Evolutionary conservation across 2,888 invertebrate species (phyloP).

Genomic region (Spicauda simplicius): DNA sequence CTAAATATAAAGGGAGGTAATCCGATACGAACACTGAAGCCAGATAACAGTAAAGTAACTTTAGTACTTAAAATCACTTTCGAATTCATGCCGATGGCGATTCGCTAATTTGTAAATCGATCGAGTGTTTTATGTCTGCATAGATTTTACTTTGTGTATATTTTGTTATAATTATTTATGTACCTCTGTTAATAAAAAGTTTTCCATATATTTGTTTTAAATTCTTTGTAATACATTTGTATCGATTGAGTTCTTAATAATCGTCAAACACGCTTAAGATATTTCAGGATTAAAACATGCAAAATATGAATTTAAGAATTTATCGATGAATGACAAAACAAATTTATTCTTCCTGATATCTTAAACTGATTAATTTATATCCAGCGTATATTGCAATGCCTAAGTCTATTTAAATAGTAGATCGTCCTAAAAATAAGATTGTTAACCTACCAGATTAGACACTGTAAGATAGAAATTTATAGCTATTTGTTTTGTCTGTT

Average conservation of each 20-base stretch:
- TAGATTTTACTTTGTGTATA: constrained; percentile 66
- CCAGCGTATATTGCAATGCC: too few relatives aligned
- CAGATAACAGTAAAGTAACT: constrained; percentile 5
- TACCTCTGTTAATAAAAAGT: constrained; percentile 68
- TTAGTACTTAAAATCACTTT: constrained; percentile 16
- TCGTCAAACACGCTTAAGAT: too few relatives aligned
- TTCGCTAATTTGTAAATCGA: constrained; percentile 53
- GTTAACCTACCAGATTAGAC: background rate
- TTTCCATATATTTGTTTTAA: constrained; percentile 50
- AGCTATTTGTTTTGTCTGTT: constrained; percentile 43
- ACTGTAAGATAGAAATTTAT: background rate
- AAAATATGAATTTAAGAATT: too few relatives aligned
- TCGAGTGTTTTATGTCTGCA: constrained; percentile 53
- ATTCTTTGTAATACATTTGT: too few relatives aligned
- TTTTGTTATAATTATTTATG: constrained; percentile 75
- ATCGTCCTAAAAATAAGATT: background rate
- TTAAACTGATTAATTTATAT: too few relatives aligned
- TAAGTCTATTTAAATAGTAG: too few relatives aligned
- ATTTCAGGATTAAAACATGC: too few relatives aligned
- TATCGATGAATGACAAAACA: too few relatives aligned
- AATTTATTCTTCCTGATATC: too few relatives aligned
- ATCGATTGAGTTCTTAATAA: too few relatives aligned
- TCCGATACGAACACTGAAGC: background rate
- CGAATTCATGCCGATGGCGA: constrained; percentile 44
- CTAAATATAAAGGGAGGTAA: constrained; percentile 79